Evolutionary conservation across 2,797 vertebrate species (phyloP), one percentile per base, ranked within the genome.

Genomic region (Novumbra hubbsi): DNA sequence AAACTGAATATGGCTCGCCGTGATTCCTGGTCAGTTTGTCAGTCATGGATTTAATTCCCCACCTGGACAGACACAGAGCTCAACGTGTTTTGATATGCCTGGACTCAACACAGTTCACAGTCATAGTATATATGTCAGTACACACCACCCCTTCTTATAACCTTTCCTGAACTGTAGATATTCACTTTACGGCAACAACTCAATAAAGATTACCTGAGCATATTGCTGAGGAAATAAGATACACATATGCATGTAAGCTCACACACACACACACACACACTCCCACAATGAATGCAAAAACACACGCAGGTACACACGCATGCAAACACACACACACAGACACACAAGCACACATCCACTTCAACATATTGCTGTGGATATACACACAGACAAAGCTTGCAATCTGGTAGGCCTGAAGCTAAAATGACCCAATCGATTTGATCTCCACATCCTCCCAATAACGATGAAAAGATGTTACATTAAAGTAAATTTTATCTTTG

Each of bases 141-240:
- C n/a, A 55, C n/a, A 21, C 21, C 55, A 24, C 19, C 21, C 55
- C 21, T 60, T 60, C 55, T 24, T 24, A 9, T 7, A 38, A 4
- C 34, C 8, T 38, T 38, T 38, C 52, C 52, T 55, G n/a, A 55
- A 55, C 52, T 24, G 55, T 24, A 24, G 21, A 55, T 95, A 92
- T 93, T 95, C 94, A 92, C 88, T 94, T 95, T 93, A 93, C 94
- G 95, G 85, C 86, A 92, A 93, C 92, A 92, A 91, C 87, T 93
- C 93, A 93, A 93, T 92, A 92, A 24, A 60, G 85, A 92, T 89
- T 87, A 90, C 86, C 86, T 86, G 83, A 85, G 85, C 83, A 86
- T 84, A 88, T 80, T 88, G 87, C 79, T 75, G 75, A 57, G 62
- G 17, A 15, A 6, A 16, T 16, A 21, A 57, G 45, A 32, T 28